These are phyloP conservation scores for Pyrocoelia pectoralis DNA, from an alignment of 2,888 invertebrate species.

Conservation along the genomic window DNA sequence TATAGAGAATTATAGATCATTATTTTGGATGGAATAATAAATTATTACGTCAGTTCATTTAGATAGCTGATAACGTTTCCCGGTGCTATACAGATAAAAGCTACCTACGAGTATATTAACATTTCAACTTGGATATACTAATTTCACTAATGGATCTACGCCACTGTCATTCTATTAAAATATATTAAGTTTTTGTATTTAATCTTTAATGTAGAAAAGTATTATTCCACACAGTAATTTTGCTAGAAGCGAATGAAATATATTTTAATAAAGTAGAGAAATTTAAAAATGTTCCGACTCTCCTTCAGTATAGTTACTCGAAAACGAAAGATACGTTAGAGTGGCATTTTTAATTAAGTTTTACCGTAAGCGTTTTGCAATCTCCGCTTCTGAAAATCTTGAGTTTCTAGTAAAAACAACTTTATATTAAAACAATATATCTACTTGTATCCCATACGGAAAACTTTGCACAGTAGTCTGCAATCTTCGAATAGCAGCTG, in stretches of 20 bases:
- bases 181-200: neutral
- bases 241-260: neutral
- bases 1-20: constrained; percentile 10
- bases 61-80: constrained; percentile 8
- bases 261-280: constrained; percentile 8
- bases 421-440: constrained; percentile 31
- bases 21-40: constrained; percentile 13
- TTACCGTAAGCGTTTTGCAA: constrained; percentile 15
- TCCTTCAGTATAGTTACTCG: neutral
- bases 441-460: constrained; percentile 20
- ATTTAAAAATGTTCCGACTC: neutral
- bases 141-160: constrained; percentile 15
- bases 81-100: constrained; percentile 10
- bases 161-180: constrained; percentile 9
- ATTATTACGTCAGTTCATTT: constrained; percentile 12
- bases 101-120: constrained; percentile 9
- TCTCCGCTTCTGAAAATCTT: constrained; percentile 20
- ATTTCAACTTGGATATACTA: constrained; percentile 12
- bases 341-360: constrained; percentile 30
- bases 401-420: constrained; percentile 26
- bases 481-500: constrained; percentile 16
- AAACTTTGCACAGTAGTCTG: constrained; percentile 17
- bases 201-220: neutral
- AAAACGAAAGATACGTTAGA: constrained; percentile 6
- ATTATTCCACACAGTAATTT: neutral